Conservation (phyloP, 2,888 invertebrate genomes). For the Cheilosia soror region DNA sequence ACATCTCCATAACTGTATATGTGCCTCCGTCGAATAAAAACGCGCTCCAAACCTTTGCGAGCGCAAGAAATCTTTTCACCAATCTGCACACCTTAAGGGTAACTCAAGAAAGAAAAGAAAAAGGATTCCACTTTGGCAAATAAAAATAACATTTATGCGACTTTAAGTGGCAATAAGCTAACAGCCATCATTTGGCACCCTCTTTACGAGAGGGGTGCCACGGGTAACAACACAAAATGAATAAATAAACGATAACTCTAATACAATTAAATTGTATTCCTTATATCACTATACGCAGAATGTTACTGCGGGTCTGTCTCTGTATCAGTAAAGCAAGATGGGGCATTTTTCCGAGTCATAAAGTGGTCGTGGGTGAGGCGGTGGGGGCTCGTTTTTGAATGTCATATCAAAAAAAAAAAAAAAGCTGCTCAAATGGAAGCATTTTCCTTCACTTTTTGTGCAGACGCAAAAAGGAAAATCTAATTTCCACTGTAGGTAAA, state of each 20-base stretch:
- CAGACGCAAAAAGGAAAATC: conserved; percentile 44
- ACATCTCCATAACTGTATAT: background rate
- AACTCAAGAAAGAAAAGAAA: conserved; percentile 31
- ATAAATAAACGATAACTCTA: conserved; percentile 47
- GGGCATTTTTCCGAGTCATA: conserved; percentile 38
- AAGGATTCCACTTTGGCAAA: conserved; percentile 49
- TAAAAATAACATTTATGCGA: conserved; percentile 70
- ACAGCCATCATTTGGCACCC: conserved; percentile 49
- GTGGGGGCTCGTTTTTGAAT: conserved; percentile 18
- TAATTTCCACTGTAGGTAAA: conserved; percentile 58
- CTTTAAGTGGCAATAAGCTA: conserved; percentile 64
- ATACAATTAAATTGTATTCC: conserved; percentile 68
- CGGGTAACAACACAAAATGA: conserved; percentile 9
- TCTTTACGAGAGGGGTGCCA: conserved; percentile 11
- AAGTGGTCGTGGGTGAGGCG: conserved; percentile 2
- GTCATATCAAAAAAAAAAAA: conserved; percentile 49
- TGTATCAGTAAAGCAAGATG: background rate
- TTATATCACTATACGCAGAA: conserved; percentile 43
- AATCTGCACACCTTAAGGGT: conserved; percentile 29
- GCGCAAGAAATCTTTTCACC: conserved; percentile 30
- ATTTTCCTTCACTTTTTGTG: conserved; percentile 22
- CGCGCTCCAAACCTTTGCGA: background rate
- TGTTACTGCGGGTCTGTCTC: conserved; percentile 35
- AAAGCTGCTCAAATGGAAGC: conserved; percentile 53
- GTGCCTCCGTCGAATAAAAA: conserved; percentile 17